phyloP scores from a whole-genome alignment of 2,797 vertebrate species.

The Pipistrellus pipistrellus region DNA sequence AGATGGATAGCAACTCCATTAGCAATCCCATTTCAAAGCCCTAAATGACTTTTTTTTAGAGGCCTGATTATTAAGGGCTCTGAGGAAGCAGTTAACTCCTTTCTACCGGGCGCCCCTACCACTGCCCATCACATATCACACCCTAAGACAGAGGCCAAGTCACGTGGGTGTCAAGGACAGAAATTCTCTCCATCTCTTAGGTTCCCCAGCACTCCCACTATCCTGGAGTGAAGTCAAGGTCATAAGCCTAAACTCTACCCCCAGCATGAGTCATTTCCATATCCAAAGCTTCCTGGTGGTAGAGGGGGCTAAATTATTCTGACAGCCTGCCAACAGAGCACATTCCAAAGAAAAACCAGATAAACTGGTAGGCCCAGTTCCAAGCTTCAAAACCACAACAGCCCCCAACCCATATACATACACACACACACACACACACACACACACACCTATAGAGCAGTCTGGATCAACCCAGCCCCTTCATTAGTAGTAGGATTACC shows the following conservation, averaged over 20 bases:
- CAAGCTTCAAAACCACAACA: constrained; percentile 36
- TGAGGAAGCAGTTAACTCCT: background rate
- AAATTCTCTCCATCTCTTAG: background rate
- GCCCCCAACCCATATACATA: background rate
- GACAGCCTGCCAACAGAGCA: constrained; percentile 38
- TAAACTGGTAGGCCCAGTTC: constrained; percentile 57
- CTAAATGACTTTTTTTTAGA: background rate
- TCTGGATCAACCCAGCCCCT: background rate
- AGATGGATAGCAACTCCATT: background rate
- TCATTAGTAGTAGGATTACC: background rate
- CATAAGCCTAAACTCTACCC: background rate
- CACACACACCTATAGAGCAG: background rate
- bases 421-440: background rate
- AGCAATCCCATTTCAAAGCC: constrained; percentile 9
- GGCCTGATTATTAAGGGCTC: background rate
- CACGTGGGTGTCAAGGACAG: background rate
- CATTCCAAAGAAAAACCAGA: constrained; percentile 74
- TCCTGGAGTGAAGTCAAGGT: constrained; percentile 64
- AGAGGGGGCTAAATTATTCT: constrained; percentile 37
- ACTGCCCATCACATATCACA: background rate
- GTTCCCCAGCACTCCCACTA: background rate
- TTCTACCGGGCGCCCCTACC: background rate
- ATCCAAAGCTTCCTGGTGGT: background rate
- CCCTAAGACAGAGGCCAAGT: background rate
- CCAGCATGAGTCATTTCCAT: constrained; percentile 34